Evolutionary conservation across 2,113 vertebrate species (phyloP).

Genomic region (Hippopotamus amphibius): DNA sequence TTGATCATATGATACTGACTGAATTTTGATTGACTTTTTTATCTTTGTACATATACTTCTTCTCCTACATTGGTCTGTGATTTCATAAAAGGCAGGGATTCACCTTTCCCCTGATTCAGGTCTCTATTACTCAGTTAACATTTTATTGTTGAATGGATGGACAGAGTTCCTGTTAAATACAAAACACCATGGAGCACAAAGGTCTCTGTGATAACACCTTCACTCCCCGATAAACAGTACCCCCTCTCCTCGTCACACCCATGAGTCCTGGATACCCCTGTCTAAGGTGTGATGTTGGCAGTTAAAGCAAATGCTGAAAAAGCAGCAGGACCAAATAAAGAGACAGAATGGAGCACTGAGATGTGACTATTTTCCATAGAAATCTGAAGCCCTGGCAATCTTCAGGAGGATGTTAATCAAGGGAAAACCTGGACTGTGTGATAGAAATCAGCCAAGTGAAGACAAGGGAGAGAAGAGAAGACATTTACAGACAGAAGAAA

Average conservation of each 20-base stretch:
- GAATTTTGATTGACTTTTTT: neutral
- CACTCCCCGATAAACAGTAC: neutral
- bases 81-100: neutral
- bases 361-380: neutral
- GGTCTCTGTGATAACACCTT: neutral
- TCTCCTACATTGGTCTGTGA: neutral
- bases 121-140: neutral
- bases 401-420: neutral
- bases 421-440: neutral
- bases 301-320: neutral
- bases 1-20: neutral
- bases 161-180: neutral
- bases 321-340: neutral
- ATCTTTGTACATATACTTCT: neutral
- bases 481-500: neutral
- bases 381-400: neutral
- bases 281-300: neutral
- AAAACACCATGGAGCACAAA: neutral
- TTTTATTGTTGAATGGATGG: neutral
- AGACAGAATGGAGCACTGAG: neutral
- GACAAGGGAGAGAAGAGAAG: neutral
- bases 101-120: neutral
- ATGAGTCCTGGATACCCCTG: neutral
- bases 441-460: neutral
- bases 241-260: neutral